These are phyloP conservation scores for Celastrina argiolus DNA, from an alignment of 2,888 invertebrate species.

Conservation along the genomic window DNA sequence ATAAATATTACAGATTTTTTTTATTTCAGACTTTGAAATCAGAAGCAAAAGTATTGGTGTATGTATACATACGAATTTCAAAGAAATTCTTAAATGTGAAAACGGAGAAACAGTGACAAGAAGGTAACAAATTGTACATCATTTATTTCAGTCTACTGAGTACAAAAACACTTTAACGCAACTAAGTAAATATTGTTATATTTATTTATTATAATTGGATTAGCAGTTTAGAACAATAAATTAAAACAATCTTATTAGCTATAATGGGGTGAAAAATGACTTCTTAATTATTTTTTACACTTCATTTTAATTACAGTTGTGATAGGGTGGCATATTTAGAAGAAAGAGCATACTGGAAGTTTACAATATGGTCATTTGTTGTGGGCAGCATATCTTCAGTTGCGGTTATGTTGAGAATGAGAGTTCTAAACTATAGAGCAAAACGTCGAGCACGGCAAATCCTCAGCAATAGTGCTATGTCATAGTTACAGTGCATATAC, in stretches of 20 bases:
- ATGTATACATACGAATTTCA: constrained; percentile 89
- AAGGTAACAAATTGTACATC: too few relatives aligned
- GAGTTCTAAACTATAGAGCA: constrained; percentile 81
- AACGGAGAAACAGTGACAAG: constrained; percentile 88
- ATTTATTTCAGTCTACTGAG: too few relatives aligned
- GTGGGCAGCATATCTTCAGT: constrained; percentile 81
- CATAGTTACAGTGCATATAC: too few relatives aligned
- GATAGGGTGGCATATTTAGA: constrained; percentile 90
- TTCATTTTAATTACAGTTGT: constrained; percentile 81
- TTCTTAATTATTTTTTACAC: too few relatives aligned
- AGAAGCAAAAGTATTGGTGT: constrained; percentile 88
- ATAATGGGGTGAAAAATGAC: too few relatives aligned
- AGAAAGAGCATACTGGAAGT: constrained; percentile 90
- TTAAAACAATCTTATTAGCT: too few relatives aligned
- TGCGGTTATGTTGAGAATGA: constrained; percentile 81
- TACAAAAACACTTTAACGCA: too few relatives aligned
- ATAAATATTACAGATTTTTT: too few relatives aligned
- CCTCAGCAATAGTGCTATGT: constrained; percentile 80
- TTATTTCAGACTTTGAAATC: constrained; percentile 84
- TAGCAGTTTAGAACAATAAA: too few relatives aligned
- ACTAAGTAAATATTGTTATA: too few relatives aligned
- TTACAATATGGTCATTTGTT: constrained; percentile 84
- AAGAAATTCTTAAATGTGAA: constrained; percentile 88
- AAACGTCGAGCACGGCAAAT: constrained; percentile 84
- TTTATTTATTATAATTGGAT: too few relatives aligned